phyloP scores from a whole-genome alignment of 2,797 vertebrate species.

The Arremon aurantiirostris region DNA sequence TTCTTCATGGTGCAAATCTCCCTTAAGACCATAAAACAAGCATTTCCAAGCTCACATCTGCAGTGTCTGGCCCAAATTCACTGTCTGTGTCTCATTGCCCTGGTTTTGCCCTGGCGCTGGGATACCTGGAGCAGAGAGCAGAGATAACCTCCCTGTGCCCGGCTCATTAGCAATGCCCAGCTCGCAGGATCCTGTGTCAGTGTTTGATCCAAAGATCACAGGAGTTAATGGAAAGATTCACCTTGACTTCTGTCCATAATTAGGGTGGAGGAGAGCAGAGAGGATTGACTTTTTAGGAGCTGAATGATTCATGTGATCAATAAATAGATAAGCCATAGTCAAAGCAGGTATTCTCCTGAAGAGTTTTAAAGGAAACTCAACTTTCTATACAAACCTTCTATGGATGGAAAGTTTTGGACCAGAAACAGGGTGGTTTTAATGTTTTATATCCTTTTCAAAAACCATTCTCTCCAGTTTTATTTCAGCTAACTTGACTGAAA shows the following conservation, averaged over 20 bases:
- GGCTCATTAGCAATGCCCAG: neutral
- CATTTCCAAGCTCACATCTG: neutral
- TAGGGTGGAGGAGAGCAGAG: neutral
- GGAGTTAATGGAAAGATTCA: slow-evolving; percentile 50
- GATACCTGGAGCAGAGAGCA: neutral
- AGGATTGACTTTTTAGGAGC: neutral
- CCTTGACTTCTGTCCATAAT: neutral
- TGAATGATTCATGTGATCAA: slow-evolving; percentile 38
- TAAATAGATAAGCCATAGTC: neutral
- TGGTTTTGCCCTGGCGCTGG: neutral
- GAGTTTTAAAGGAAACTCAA: neutral
- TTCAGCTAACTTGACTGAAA: neutral
- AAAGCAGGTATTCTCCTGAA: neutral
- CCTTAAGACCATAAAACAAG: neutral
- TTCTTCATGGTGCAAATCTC: neutral
- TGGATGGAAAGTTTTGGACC: neutral
- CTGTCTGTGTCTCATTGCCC: neutral
- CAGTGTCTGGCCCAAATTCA: neutral
- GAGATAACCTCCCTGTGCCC: neutral
- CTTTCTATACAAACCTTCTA: neutral
- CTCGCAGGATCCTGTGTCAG: neutral
- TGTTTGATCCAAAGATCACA: neutral
- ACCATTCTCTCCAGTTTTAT: neutral
- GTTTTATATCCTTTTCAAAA: neutral
- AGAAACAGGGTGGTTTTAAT: neutral